Evolutionary conservation across 2,888 invertebrate genomes (phyloP).

Genomic region (Drosophila borborema): DNA sequence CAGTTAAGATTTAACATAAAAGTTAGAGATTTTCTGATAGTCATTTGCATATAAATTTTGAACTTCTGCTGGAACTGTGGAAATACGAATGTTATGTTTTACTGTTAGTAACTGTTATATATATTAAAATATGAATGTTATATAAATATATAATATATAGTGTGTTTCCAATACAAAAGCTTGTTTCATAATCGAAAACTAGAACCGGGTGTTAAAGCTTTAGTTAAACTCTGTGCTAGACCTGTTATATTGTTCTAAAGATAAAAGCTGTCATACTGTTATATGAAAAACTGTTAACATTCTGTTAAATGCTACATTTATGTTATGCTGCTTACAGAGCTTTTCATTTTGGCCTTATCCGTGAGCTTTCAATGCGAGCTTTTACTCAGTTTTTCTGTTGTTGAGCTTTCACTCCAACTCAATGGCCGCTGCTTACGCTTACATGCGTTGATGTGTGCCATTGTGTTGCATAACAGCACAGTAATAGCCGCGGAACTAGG

Average conservation of each 20-base stretch:
- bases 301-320: conserved; percentile 28
- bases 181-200: conserved; percentile 17
- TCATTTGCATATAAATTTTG: not conserved
- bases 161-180: conserved; percentile 15
- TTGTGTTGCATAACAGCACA: conserved; percentile 78
- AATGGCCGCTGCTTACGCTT: conserved; percentile 26
- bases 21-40: not conserved
- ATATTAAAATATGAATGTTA: conserved; percentile 13
- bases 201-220: conserved; percentile 18
- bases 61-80: conserved; percentile 1
- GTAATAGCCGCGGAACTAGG: conserved; percentile 80
- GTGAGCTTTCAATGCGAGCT: conserved; percentile 13
- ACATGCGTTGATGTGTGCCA: conserved; percentile 73
- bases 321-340: conserved; percentile 10
- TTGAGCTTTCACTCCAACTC: conserved; percentile 40
- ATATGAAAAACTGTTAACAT: not conserved
- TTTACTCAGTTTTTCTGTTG: not conserved
- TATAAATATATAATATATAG: conserved; percentile 2
- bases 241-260: conserved; percentile 13
- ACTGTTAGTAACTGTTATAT: conserved; percentile 9
- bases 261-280: conserved; percentile 6
- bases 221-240: not conserved
- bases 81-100: conserved; percentile 15
- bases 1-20: not conserved
- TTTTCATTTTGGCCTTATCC: conserved; percentile 7